Evolutionary conservation across 2,113 vertebrate species (phyloP), one percentile per base, ranked within the genome.

Genomic region (Paracanthobrama guichenoti): DNA sequence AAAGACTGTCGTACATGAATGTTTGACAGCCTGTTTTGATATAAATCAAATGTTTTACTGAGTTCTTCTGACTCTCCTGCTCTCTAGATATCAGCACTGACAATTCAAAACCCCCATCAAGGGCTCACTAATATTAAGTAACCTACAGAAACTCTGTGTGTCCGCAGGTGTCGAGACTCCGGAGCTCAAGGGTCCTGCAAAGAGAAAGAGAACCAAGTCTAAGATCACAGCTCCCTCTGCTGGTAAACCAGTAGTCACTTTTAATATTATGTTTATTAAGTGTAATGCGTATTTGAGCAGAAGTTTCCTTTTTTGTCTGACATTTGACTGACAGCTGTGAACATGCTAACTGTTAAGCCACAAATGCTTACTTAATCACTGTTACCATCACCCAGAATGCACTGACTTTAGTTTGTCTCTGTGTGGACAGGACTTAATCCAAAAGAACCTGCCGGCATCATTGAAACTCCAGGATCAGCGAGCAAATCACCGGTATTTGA

Each of bases 401-500:
- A 48, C 46, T 48, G 16, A 50, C 14, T 50, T 2, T 53, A 18
- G 20, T 62, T 26, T 78, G 50, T 59, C 26, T 79, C 3, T 59
- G 48, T 55, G 13, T 9, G 18, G 3, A 77, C 57, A 59, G 31
- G 10, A 53, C 24, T 50, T 53, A 11, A 28, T 76, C 28, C 18
- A 4, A 44, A 78, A 35, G 60, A 78, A 59, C 22, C 57, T 79
- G 57, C 12, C 7, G 44, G n/a, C 8, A 46, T 8, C 55, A 62
- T 2, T n/a, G 12, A 18, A 3, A 62, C n/a, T 24, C 44, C 57
- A 44, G 76, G 35, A 46, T 46, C 39, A 22, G 39, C 5, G 6
- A 24, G n/a, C n/a, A 73, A 48, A 64, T 62, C 77, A 7, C 5
- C 14, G 77, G 77, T 79, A 79, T 46, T 62, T 78, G 22, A 42